phyloP scores from a whole-genome alignment of 2,797 vertebrate genomes.

The Bradypodion pumilum region DNA sequence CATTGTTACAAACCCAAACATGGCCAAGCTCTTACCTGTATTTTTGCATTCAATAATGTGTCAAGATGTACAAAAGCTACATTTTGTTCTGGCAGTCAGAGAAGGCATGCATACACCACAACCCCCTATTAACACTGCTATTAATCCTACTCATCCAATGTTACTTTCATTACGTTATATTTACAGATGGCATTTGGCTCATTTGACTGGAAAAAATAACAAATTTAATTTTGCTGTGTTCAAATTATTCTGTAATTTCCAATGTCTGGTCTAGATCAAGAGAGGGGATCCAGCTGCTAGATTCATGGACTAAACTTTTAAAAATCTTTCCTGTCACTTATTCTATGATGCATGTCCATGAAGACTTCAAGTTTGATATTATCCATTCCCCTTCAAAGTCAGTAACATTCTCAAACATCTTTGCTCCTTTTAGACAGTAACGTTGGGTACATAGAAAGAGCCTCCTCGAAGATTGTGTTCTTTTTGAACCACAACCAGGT shows the following conservation, averaged over 20 bases:
- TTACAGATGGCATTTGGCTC: too few relatives aligned
- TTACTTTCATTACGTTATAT: too few relatives aligned
- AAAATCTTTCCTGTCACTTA: background rate
- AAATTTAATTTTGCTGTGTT: too few relatives aligned
- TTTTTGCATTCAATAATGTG: background rate
- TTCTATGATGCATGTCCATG: background rate
- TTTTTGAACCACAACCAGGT: too few relatives aligned
- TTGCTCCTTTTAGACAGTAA: slow-evolving; percentile 32
- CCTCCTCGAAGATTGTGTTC: too few relatives aligned
- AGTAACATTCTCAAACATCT: slow-evolving; percentile 33
- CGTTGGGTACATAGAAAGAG: too few relatives aligned
- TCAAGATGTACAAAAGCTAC: background rate
- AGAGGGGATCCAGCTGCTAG: background rate
- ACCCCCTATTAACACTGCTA: background rate
- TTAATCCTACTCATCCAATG: too few relatives aligned
- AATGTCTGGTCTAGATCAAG: background rate
- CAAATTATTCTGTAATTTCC: too few relatives aligned
- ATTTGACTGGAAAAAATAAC: too few relatives aligned
- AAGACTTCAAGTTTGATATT: background rate
- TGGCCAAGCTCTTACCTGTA: background rate
- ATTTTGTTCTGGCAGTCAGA: background rate
- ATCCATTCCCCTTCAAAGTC: background rate
- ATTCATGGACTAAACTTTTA: background rate
- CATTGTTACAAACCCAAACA: background rate
- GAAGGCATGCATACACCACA: background rate